phyloP scores from a whole-genome alignment of 2,113 vertebrate genomes.

The Mobula hypostoma region DNA sequence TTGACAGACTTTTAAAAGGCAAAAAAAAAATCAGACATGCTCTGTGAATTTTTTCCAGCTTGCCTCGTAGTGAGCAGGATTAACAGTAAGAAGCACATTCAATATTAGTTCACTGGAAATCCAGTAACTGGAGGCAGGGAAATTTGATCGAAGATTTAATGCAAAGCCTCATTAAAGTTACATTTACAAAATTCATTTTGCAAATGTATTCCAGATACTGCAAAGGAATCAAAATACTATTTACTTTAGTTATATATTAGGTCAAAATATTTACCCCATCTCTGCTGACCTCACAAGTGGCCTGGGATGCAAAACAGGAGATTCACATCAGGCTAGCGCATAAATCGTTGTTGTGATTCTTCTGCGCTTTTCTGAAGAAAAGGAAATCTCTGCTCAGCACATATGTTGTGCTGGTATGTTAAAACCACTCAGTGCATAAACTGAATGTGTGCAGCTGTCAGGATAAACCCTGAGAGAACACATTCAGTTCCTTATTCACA shows the following conservation, averaged over 20 bases:
- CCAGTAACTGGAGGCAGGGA: background rate
- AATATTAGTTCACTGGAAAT: background rate
- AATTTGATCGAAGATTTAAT: background rate
- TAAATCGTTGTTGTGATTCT: constrained; percentile 22
- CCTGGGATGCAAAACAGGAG: constrained; percentile 5
- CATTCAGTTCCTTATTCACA: constrained; percentile 16
- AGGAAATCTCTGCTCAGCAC: constrained; percentile 14
- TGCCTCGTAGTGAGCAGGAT: background rate
- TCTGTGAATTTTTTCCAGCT: background rate
- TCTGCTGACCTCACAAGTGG: background rate
- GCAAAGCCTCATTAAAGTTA: background rate
- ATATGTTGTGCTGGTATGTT: constrained; percentile 30
- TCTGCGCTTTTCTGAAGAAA: constrained; percentile 23
- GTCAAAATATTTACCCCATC: background rate
- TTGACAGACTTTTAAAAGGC: background rate
- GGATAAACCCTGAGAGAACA: constrained; percentile 28
- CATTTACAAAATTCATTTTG: background rate
- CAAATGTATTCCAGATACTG: background rate
- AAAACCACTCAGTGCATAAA: constrained; percentile 32
- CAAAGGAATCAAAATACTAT: background rate
- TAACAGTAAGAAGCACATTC: background rate
- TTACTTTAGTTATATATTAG: background rate
- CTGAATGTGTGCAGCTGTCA: constrained; percentile 34
- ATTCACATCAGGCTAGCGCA: constrained; percentile 20
- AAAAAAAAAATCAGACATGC: background rate